phyloP scores from a whole-genome alignment of 2,113 vertebrate genomes.

The Glaucidium brasilianum region DNA sequence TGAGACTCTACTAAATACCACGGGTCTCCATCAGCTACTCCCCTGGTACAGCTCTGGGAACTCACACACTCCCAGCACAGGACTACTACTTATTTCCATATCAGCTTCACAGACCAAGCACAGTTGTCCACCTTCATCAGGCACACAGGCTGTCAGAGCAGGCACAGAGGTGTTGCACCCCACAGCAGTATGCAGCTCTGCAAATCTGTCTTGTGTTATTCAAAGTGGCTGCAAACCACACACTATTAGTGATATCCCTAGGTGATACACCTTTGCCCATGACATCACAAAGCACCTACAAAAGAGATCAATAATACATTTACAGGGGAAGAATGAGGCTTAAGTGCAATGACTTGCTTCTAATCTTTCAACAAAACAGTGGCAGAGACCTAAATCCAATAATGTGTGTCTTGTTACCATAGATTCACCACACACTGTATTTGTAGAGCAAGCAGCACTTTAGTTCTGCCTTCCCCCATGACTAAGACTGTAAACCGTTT shows the following conservation, averaged over 20 bases:
- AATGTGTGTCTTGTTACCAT: not conserved
- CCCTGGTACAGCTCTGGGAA: not conserved
- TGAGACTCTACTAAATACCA: not conserved
- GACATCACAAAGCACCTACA: not conserved
- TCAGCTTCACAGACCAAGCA: not conserved
- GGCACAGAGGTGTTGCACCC: not conserved
- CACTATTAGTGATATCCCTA: not conserved
- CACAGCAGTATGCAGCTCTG: not conserved
- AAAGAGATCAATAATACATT: not conserved
- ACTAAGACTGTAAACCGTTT: not conserved
- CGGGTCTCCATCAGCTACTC: not conserved
- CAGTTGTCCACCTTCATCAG: not conserved
- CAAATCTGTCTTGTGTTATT: not conserved
- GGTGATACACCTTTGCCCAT: not conserved
- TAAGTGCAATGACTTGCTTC: not conserved
- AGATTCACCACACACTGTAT: not conserved
- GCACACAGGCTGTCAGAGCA: not conserved
- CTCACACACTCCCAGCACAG: not conserved
- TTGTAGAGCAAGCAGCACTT: conserved; percentile 1
- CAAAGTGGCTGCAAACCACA: not conserved
- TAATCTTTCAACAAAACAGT: not conserved
- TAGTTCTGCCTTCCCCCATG: not conserved
- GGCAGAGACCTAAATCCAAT: not conserved
- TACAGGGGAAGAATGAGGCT: not conserved
- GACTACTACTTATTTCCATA: not conserved